Conservation (phyloP, 1,140 invertebrate genomes). For the Drosophila trapezifrons region DNA sequence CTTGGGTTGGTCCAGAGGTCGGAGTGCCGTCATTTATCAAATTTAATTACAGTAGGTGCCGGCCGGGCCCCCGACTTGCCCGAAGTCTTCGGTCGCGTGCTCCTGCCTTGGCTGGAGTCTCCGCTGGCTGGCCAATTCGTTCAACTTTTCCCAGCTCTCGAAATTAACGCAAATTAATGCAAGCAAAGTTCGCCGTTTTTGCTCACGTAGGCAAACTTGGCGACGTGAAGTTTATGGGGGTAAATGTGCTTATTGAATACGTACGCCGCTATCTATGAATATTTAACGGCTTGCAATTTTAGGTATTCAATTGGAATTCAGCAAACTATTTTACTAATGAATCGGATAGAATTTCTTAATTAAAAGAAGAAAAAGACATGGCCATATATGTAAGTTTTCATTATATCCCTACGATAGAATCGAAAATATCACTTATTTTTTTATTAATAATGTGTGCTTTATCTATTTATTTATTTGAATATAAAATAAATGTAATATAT, state of each 20-base stretch:
- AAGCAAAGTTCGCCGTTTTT: constrained; percentile 48
- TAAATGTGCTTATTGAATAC: constrained; percentile 56
- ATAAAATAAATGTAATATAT: too few relatives aligned
- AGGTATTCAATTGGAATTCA: constrained; percentile 20
- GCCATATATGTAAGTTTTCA: not conserved
- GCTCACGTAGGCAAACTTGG: constrained; percentile 56
- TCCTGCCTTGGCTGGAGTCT: constrained; percentile 5
- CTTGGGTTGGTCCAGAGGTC: constrained; percentile 7
- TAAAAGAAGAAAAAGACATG: not conserved
- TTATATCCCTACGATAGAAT: not conserved
- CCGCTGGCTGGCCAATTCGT: constrained; percentile 12
- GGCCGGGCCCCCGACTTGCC: not conserved
- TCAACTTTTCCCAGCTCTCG: constrained; percentile 30
- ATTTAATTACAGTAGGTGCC: constrained; percentile 60
- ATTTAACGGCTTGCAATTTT: constrained; percentile 24
- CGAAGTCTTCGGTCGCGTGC: constrained; percentile 25
- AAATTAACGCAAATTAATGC: constrained; percentile 67
- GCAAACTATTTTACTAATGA: constrained; percentile 41
- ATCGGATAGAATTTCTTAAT: not conserved
- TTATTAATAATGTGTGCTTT: not conserved
- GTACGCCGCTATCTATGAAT: constrained; percentile 42
- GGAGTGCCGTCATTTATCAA: constrained; percentile 55
- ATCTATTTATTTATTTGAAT: too few relatives aligned
- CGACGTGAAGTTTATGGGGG: constrained; percentile 36
- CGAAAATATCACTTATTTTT: too few relatives aligned